Evolutionary conservation across 2,113 vertebrate species (phyloP).

Genomic region (Pongo abelii): DNA sequence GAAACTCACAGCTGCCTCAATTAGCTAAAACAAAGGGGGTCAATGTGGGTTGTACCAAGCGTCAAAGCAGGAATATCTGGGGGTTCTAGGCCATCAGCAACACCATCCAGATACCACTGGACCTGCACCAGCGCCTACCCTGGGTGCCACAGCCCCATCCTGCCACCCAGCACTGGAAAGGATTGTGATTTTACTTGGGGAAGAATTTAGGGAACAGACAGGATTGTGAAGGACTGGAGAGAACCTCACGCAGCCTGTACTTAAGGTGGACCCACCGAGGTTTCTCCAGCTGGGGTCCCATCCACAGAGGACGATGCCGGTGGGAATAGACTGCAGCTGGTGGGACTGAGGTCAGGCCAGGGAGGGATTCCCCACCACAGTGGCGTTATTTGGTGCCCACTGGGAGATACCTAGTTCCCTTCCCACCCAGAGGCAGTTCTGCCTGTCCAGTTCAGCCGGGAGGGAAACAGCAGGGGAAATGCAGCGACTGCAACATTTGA

Average conservation of each 20-base stretch:
- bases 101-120: neutral
- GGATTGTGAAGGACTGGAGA: neutral
- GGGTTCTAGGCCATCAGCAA: neutral
- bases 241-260: neutral
- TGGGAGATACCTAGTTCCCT: neutral
- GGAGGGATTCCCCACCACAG: neutral
- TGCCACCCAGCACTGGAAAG: neutral
- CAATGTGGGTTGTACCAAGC: neutral
- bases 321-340: neutral
- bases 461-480: neutral
- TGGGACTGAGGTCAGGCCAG: neutral
- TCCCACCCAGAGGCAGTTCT: neutral
- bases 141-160: neutral
- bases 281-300: neutral
- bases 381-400: neutral
- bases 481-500: slow-evolving; percentile 55
- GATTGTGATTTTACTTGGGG: neutral
- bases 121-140: neutral
- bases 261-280: neutral
- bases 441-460: neutral
- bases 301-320: neutral
- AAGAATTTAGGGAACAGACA: neutral
- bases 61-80: neutral
- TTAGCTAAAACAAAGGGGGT: neutral
- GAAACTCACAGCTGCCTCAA: neutral